These are phyloP conservation scores for Limnephilus rhombicus DNA, from an alignment of 2,888 invertebrate genomes.

Conservation along the genomic window DNA sequence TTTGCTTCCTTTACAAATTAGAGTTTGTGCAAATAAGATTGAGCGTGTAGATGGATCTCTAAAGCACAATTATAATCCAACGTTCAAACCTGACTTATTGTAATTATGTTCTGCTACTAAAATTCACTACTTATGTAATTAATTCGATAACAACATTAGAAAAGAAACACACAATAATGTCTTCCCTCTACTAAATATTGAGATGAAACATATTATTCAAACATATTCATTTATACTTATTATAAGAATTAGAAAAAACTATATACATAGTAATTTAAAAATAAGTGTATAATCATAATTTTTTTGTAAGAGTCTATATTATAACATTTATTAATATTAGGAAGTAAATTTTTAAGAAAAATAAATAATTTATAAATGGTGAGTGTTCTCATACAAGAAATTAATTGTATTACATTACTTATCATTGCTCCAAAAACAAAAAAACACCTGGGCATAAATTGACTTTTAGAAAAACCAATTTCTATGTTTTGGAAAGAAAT, in stretches of 20 bases:
- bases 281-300: background rate
- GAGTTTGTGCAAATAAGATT: too few relatives aligned
- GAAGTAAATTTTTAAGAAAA: background rate
- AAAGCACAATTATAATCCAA: too few relatives aligned
- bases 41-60: too few relatives aligned
- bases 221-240: constrained; percentile 4
- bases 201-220: constrained; percentile 21
- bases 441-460: background rate
- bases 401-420: constrained; percentile 22
- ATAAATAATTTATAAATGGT: constrained; percentile 9
- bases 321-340: background rate
- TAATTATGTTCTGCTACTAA: background rate
- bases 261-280: background rate
- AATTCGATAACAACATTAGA: background rate
- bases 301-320: constrained; percentile 14
- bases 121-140: background rate
- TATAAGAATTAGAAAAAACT: background rate
- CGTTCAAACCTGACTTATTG: too few relatives aligned
- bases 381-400: background rate
- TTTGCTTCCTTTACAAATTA: too few relatives aligned
- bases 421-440: background rate
- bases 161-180: constrained; percentile 18
- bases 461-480: too few relatives aligned
- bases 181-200: constrained; percentile 3
- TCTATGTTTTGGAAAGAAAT: background rate